These are phyloP conservation scores for Fregata magnificens DNA, from an alignment of 2,113 vertebrate species.

Conservation along the genomic window DNA sequence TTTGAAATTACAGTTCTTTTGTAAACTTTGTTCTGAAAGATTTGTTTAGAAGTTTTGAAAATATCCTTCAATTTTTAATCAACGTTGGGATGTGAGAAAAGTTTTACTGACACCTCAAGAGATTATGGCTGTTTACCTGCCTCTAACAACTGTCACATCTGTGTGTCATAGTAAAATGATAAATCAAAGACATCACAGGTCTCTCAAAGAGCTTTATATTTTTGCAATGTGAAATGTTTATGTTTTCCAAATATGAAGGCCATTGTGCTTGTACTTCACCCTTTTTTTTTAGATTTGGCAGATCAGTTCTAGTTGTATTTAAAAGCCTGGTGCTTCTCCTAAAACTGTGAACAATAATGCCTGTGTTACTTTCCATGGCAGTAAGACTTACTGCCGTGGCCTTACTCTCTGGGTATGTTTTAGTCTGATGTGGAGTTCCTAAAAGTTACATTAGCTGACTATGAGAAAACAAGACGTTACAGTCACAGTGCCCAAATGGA, in stretches of 20 bases:
- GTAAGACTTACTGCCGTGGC: not conserved
- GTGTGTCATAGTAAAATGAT: not conserved
- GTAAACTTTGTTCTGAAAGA: not conserved
- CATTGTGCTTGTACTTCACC: not conserved
- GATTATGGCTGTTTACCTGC: not conserved
- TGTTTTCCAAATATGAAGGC: not conserved
- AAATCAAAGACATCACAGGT: not conserved
- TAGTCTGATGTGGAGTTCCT: not conserved
- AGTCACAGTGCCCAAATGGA: not conserved
- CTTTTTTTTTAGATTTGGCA: not conserved
- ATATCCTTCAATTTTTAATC: not conserved
- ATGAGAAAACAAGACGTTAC: not conserved
- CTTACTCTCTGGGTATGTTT: not conserved
- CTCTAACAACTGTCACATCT: not conserved
- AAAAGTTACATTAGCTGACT: not conserved
- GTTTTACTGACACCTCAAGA: not conserved
- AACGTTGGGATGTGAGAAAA: not conserved
- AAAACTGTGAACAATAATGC: not conserved
- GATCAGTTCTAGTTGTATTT: not conserved
- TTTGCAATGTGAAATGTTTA: not conserved
- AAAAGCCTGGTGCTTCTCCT: not conserved
- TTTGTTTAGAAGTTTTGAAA: not conserved
- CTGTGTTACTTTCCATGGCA: not conserved
- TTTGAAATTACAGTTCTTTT: not conserved
- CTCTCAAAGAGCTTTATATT: not conserved